Evolutionary conservation across 2,797 vertebrate genomes (phyloP), one percentile per base, ranked within the genome.

Genomic region (Lepus townsendii): DNA sequence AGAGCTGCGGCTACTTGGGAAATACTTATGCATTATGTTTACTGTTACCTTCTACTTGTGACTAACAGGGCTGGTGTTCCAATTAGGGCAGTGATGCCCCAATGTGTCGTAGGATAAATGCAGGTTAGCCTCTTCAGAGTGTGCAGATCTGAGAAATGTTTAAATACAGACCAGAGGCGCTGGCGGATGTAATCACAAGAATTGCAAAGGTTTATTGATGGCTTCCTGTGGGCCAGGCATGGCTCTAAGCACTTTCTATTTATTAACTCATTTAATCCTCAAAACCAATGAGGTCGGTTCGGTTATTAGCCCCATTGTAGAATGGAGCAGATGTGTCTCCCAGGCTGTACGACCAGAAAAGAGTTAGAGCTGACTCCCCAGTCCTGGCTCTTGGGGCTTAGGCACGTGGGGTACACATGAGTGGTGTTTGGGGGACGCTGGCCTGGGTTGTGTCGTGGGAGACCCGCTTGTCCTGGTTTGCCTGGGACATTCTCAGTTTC

Each of bases 71-170:
- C 72, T 17, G 5, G 76, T 54, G 95, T 93, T 89, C 63, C 65
- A 76, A 26, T 89, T 77, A 89, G 50, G 26, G 42, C 4, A 38
- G 76, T 27, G 80, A 91, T 14, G n/a, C 30, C 50, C 17, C 4
- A 60, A 90, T 90, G 91, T 19, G 85, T 89, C 92, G 91, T 42
- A 77, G 2, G 60, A n/a, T 80, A 86, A 79, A 68, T 60, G 68
- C 27, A 22, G 68, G 73, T 63, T 80, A 77, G 63, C 57, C 38
- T 69, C 72, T 91, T 73, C 63, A 79, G 83, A 62, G 14, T 72
- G 60, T 83, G 27, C 24, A 65, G 84, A 85, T 93, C 9, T 75
- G 86, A 78, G 57, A 92, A 68, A 88, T 30, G 52, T 26, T 91
- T 89, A 71, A 91, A 42, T 35, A 65, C n/a, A 42, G 22, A 38